phyloP scores from a whole-genome alignment of 2,888 invertebrate genomes.

The Atrina japonica region DNA sequence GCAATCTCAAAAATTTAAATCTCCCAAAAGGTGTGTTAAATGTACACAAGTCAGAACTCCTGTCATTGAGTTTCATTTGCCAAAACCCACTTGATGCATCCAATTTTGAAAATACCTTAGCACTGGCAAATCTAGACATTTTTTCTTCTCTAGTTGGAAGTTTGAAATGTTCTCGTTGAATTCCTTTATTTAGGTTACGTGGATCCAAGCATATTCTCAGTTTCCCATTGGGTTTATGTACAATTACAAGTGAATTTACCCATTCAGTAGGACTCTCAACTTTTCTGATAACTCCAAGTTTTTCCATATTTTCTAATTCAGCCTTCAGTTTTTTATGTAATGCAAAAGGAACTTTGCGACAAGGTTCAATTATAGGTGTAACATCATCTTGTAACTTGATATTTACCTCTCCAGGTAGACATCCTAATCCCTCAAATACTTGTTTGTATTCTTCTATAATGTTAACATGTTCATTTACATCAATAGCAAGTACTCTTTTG shows the following conservation, averaged over 20 bases:
- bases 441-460: slow-evolving; percentile 27
- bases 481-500: slow-evolving; percentile 18
- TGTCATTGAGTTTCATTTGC: slow-evolving; percentile 46
- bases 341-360: slow-evolving; percentile 48
- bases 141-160: slow-evolving; percentile 53
- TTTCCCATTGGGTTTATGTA: slow-evolving; percentile 50
- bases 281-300: too few relatives aligned
- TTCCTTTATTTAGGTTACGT: slow-evolving; percentile 51
- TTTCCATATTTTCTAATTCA: slow-evolving; percentile 47
- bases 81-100: slow-evolving; percentile 54
- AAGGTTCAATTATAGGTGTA: slow-evolving; percentile 49
- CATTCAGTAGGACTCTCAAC: slow-evolving; percentile 56
- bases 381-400: slow-evolving; percentile 43
- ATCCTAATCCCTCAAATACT: slow-evolving; percentile 50
- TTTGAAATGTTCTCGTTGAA: slow-evolving; percentile 51
- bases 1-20: slow-evolving; percentile 5
- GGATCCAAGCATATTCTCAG: slow-evolving; percentile 57
- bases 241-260: slow-evolving; percentile 53
- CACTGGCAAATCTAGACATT: slow-evolving; percentile 43
- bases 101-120: slow-evolving; percentile 45
- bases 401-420: slow-evolving; percentile 42
- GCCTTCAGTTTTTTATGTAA: slow-evolving; percentile 44
- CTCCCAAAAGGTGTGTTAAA: slow-evolving; percentile 48
- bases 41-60: slow-evolving; percentile 28
- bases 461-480: slow-evolving; percentile 8